Percentiles rank a stretch among this genome's conserved stretches.
phyloP scores from a whole-genome alignment of 1,140 invertebrate species.

The Trichogramma pretiosum region DNA sequence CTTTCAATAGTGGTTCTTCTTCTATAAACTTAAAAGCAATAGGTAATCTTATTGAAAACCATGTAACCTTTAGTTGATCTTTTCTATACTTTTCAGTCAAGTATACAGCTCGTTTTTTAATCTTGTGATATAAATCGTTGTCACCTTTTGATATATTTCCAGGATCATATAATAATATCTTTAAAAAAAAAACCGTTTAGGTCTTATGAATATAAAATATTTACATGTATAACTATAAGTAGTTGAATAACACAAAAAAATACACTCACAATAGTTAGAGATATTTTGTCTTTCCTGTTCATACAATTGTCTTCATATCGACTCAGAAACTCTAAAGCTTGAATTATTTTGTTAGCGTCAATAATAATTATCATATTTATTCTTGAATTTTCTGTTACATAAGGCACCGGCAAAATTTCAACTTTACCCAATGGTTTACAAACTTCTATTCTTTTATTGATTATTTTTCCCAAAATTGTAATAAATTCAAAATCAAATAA shows the following conservation, averaged over 20 bases:
- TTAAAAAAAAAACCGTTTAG: slow-evolving; percentile 30
- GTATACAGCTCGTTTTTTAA: slow-evolving; percentile 55
- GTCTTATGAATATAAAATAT: slow-evolving; percentile 18
- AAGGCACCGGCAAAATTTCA: slow-evolving; percentile 78
- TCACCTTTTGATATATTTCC: slow-evolving; percentile 55
- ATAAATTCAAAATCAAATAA: slow-evolving; percentile 63
- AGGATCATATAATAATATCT: slow-evolving; percentile 54
- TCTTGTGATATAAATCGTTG: slow-evolving; percentile 53
- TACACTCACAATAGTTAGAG: slow-evolving; percentile 57
- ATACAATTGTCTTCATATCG: slow-evolving; percentile 63
- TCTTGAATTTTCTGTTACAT: slow-evolving; percentile 80
- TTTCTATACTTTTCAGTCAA: slow-evolving; percentile 61
- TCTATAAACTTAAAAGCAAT: slow-evolving; percentile 30
- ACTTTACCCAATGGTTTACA: slow-evolving; percentile 73
- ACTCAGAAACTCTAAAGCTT: slow-evolving; percentile 57
- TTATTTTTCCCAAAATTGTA: slow-evolving; percentile 31
- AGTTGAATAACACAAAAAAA: slow-evolving; percentile 20
- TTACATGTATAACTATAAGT: slow-evolving; percentile 15
- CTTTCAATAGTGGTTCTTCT: slow-evolving; percentile 45
- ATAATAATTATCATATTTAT: slow-evolving; percentile 68
- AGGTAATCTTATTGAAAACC: slow-evolving; percentile 60
- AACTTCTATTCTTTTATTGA: slow-evolving; percentile 53
- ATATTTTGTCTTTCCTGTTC: slow-evolving; percentile 67
- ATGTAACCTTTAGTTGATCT: slow-evolving; percentile 60
- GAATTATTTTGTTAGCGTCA: slow-evolving; percentile 42